phyloP scores from a whole-genome alignment of 2,113 vertebrate species.

The Cathartes aura region DNA sequence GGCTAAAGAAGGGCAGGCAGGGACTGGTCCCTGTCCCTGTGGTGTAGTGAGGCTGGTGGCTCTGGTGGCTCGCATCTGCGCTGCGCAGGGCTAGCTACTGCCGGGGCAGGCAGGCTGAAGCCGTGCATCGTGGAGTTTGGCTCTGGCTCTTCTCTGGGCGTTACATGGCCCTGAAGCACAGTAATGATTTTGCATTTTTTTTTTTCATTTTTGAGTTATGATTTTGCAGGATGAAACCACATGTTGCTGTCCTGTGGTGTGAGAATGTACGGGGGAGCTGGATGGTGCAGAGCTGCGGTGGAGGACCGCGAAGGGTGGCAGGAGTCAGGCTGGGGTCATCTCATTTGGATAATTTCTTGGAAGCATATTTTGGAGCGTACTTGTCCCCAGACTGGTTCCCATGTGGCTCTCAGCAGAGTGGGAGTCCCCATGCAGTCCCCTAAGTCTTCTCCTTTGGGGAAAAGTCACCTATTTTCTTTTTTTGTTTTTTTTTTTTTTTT shows the following conservation, averaged over 20 bases:
- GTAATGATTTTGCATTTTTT: background rate
- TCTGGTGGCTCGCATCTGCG: fast-evolving
- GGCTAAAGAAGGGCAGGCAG: background rate
- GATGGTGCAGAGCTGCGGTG: background rate
- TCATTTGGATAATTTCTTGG: background rate
- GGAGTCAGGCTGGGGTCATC: background rate
- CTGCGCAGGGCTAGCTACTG: background rate
- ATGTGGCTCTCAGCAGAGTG: background rate
- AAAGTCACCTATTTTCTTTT: background rate
- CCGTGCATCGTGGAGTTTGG: fast-evolving
- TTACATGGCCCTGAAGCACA: background rate
- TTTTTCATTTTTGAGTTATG: background rate
- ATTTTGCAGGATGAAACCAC: background rate
- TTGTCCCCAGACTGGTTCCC: background rate
- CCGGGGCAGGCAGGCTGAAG: background rate
- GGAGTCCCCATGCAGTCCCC: background rate
- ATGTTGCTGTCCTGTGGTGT: background rate
- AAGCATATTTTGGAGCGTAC: fast-evolving
- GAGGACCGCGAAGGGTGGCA: fast-evolving
- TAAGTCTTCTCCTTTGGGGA: background rate
- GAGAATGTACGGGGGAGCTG: fast-evolving
- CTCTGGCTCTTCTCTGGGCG: background rate
- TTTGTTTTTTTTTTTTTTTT: background rate
- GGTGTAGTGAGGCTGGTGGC: background rate
- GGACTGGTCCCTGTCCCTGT: background rate